Evolutionary conservation across 2,113 vertebrate species (phyloP).

Genomic region (Gymnorhina tibicen): DNA sequence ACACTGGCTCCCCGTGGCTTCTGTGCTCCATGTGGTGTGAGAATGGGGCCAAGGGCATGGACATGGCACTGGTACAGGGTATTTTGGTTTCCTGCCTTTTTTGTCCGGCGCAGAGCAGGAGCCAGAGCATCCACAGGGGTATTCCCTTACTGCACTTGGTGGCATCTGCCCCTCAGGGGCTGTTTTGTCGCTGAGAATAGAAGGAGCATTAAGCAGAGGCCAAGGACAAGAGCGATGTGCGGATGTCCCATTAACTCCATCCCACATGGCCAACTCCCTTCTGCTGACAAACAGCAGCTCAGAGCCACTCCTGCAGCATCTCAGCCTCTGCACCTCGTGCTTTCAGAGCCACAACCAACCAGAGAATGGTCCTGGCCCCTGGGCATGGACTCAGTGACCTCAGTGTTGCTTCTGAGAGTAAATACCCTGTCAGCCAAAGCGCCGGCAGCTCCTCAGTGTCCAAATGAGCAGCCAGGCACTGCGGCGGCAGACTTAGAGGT

Average conservation of each 20-base stretch:
- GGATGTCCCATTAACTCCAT: not conserved
- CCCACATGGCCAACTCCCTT: not conserved
- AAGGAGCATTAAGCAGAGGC: not conserved
- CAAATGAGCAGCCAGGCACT: not conserved
- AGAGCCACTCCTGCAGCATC: not conserved
- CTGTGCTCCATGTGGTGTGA: not conserved
- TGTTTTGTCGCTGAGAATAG: constrained; percentile 20
- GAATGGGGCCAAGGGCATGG: constrained; percentile 1
- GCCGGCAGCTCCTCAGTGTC: rapidly evolving
- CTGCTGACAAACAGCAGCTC: not conserved
- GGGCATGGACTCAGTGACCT: not conserved
- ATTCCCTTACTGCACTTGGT: constrained; percentile 12
- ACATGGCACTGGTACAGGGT: constrained; percentile 18
- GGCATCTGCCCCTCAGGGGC: constrained; percentile 13
- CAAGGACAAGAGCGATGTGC: not conserved
- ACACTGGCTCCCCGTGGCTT: not conserved
- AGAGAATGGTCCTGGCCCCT: not conserved
- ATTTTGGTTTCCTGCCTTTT: constrained; percentile 58
- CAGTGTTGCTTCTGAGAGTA: not conserved
- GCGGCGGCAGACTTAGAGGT: not conserved
- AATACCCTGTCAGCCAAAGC: not conserved
- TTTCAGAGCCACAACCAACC: not conserved
- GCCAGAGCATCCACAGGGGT: constrained; percentile 21
- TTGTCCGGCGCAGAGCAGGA: not conserved
- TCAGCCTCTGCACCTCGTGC: not conserved